Evolutionary conservation across 2,113 vertebrate species (phyloP), one percentile per base, ranked within the genome.

Genomic region (Catharus fuscescens): DNA sequence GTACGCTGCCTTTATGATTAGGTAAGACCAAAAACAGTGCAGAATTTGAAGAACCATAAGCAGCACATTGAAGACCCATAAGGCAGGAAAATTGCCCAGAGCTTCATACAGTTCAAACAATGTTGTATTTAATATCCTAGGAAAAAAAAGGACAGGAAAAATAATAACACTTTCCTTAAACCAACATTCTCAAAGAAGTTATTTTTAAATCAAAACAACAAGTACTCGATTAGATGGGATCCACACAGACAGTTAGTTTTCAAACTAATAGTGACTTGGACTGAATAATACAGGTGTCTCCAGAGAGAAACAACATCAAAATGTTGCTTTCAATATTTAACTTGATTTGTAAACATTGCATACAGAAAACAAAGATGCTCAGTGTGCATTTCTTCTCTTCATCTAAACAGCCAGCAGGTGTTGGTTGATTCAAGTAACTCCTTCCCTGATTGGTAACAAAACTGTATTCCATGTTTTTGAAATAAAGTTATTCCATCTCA

Each of bases 91-190:
- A 78, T 98, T 98, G 72, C 99, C 99, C n/a, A 99, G 98, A 40
- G 99, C 98, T 97, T 99, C 99, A 98, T 99, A 99, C 94, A 99
- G 98, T 98, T 99, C 99, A 95, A 99, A 99, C 65, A 99, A 92
- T 2, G 99, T 99, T 59, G 98, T 98, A 87, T 99, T 99, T 97
- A 99, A 98, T 98, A 99, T 98, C 99, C 99, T 99, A 88, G 57
- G 31, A 3, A 3, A 74, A 66, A 95, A 67, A 80, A 34, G 18
- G 44, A 91, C 45, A 92, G 14, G 14, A 73, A 91, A 93, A 86
- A 61, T 19, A 67, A 4, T 36, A 67, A 80, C 18, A 73, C 5
- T 76, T 95, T 81, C 14, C 26, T 87, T 64, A 78, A 86, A 38
- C 34, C 15, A 91, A 50, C 38, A 31, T 65, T 50, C 8, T 66